Conservation (phyloP, 2,113 vertebrate genomes). For the Brachypodius melanocephalos region DNA sequence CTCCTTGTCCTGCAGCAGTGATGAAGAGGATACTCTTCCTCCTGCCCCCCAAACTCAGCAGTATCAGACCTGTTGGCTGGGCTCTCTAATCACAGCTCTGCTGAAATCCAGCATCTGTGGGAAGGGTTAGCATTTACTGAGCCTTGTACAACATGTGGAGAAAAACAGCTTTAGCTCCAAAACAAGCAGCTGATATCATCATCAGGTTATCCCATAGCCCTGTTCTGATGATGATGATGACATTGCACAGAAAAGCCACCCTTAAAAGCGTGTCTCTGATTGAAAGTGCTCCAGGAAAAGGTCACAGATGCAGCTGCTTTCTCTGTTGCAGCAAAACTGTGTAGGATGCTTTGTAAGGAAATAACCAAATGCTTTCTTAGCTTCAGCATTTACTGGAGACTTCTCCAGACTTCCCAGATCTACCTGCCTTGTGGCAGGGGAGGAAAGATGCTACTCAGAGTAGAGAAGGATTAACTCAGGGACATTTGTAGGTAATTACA, state of each 20-base stretch:
- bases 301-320: background rate
- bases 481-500: background rate
- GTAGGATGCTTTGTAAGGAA: background rate
- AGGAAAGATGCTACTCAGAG: background rate
- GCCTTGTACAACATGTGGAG: background rate
- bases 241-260: background rate
- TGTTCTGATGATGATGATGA: background rate
- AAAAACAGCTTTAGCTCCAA: slow-evolving; percentile 2
- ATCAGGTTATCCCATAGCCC: background rate
- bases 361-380: background rate
- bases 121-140: background rate
- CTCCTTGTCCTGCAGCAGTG: background rate
- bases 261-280: background rate
- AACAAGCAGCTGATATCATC: background rate
- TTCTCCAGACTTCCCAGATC: background rate
- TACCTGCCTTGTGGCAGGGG: background rate
- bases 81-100: background rate
- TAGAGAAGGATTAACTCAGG: background rate
- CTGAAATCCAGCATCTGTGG: background rate
- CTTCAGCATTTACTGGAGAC: background rate
- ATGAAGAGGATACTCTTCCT: background rate
- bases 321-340: background rate
- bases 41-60: background rate
- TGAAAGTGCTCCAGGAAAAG: background rate
- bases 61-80: background rate